Percentiles rank a stretch among this genome's conserved stretches.
phyloP scores from a whole-genome alignment of 2,113 vertebrate species.

The Rhabdomys dilectus region DNA sequence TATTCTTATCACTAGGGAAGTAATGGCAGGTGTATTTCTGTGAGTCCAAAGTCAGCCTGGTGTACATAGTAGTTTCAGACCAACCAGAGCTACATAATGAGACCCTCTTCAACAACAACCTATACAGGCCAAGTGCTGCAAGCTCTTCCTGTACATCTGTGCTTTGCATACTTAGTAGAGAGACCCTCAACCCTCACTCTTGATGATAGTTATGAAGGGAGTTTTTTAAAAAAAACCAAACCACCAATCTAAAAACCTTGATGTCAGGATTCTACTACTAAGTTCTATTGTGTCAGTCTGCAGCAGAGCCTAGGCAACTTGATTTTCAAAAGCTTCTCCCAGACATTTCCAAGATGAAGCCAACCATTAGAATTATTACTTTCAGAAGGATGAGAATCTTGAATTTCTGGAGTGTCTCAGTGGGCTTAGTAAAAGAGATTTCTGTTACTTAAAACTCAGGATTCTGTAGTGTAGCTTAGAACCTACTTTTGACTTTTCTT shows the following conservation, averaged over 20 bases:
- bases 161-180: neutral
- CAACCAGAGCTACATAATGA: neutral
- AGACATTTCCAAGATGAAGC: slow-evolving; percentile 2
- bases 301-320: neutral
- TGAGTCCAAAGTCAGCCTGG: neutral
- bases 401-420: slow-evolving; percentile 7
- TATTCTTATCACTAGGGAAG: neutral
- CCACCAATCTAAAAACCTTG: neutral
- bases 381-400: slow-evolving; percentile 34
- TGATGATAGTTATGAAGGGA: neutral
- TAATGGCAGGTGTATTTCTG: neutral
- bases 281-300: slow-evolving; percentile 26
- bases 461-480: slow-evolving; percentile 44
- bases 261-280: neutral
- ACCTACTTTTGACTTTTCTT: slow-evolving; percentile 60
- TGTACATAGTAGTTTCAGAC: neutral
- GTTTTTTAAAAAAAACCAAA: neutral
- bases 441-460: slow-evolving; percentile 42
- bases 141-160: neutral
- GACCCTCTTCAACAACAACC: neutral
- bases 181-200: neutral
- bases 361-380: slow-evolving; percentile 34
- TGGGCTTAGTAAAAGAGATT: slow-evolving; percentile 34
- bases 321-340: slow-evolving; percentile 16
- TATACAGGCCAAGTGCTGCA: neutral